These are phyloP conservation scores for Semnornis frantzii DNA, from an alignment of 2,113 vertebrate species.

Conservation along the genomic window DNA sequence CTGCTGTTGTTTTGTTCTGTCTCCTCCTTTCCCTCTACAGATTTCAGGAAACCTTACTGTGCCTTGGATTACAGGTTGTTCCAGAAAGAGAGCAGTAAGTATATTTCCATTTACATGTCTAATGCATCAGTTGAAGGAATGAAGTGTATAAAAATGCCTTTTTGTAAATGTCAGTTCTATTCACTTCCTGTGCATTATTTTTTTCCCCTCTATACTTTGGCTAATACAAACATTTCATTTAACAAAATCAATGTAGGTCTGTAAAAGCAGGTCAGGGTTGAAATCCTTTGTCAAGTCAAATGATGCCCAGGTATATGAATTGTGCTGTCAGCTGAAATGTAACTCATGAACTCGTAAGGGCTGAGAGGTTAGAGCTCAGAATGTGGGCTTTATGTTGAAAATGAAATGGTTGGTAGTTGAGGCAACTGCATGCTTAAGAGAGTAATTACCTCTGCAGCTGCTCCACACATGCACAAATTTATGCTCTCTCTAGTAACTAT, in stretches of 20 bases:
- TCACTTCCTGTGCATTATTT: neutral
- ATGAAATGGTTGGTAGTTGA: neutral
- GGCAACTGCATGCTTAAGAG: neutral
- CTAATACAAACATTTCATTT: neutral
- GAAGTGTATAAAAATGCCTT: neutral
- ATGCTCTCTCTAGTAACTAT: neutral
- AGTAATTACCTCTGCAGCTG: neutral
- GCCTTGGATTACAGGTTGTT: slow-evolving; percentile 95
- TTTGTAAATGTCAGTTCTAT: neutral
- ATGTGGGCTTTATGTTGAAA: neutral
- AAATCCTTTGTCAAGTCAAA: neutral
- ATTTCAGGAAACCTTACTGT: slow-evolving; percentile 88
- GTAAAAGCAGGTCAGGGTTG: neutral
- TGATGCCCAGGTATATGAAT: neutral
- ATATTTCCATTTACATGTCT: slow-evolving; percentile 56
- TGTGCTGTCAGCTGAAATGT: neutral
- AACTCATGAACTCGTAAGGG: neutral
- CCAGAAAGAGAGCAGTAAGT: slow-evolving; percentile 98
- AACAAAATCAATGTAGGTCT: neutral
- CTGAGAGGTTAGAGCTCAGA: neutral
- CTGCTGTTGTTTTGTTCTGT: slow-evolving; percentile 53
- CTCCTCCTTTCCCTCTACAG: slow-evolving; percentile 75
- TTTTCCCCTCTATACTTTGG: neutral
- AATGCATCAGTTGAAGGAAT: neutral
- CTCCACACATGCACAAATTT: neutral